Evolutionary conservation across 2,797 vertebrate species (phyloP), one percentile per base, ranked within the genome.

Genomic region (Lagocephalus sceleratus): DNA sequence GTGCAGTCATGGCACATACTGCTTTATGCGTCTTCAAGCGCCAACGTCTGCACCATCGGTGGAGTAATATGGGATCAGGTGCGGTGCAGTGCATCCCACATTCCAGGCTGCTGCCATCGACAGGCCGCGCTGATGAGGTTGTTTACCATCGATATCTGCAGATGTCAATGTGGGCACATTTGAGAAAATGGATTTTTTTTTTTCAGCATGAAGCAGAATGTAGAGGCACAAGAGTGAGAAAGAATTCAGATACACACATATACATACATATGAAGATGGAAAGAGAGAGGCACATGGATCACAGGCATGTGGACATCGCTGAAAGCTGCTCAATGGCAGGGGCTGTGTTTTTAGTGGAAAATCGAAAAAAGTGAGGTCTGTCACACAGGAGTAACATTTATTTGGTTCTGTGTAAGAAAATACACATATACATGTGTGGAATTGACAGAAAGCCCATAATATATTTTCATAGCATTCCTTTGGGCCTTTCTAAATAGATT

Each of bases 111-210:
- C 32, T 14, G 32, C 32, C 12, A 10, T 35, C 32, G 32, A 35
- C 32, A 14, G 32, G 32, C 54, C 19, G 17, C 51, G 72, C 67
- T 82, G 85, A 85, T 88, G 84, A 67, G 68, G 79, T 86, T 85
- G 83, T 83, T 87, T 86, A 81, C 80, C 63, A 72, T 84, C 82
- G 83, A 85, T 81, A 84, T 87, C 85, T 87, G 71, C 81, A 77
- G 71, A 77, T 84, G 76, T 83, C 82, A 84, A 71, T 83, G 68
- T 71, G 20, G 46, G 62, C 21, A 60, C 71, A 71, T 85, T 82
- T 85, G 82, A 81, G 81, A 83, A 78, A 86, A 86, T 88, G 15
- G 81, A 84, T 87, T 88, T 82, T 43, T 41, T 35, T 82, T 43
- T 43, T 85, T 79, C 75, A 74, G 78, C 76, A 64, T 79, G 72